Percentiles rank a stretch among this genome's conserved stretches.
Conservation (phyloP, 2,888 invertebrate genomes). For the Cylloceria caligata region DNA sequence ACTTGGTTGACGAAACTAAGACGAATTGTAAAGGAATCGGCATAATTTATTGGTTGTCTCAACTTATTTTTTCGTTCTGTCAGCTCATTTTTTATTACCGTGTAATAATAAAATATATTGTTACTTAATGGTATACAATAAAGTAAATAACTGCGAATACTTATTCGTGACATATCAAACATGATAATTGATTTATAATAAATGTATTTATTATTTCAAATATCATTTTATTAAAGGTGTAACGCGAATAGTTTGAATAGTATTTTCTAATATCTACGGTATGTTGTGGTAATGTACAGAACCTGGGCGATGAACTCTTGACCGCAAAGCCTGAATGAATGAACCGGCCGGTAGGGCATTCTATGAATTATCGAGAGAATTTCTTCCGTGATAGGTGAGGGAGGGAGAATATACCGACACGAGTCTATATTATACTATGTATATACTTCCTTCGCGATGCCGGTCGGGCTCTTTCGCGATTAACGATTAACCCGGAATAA, state of each 20-base stretch:
- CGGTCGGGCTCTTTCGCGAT: slow-evolving; percentile 68
- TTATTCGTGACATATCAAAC: not conserved
- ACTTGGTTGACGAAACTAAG: too few relatives aligned
- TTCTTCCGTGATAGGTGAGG: slow-evolving; percentile 38
- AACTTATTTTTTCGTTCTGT: too few relatives aligned
- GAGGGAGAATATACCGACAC: slow-evolving; percentile 11
- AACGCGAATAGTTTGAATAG: not conserved
- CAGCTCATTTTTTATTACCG: too few relatives aligned
- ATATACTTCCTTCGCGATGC: slow-evolving; percentile 29
- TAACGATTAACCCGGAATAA: slow-evolving; percentile 76
- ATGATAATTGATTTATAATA: not conserved
- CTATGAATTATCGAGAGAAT: slow-evolving; percentile 56
- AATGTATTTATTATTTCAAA: not conserved
- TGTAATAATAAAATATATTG: too few relatives aligned
- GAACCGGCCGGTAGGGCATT: slow-evolving; percentile 43
- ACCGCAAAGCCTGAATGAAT: slow-evolving; percentile 44
- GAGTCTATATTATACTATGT: slow-evolving; percentile 2
- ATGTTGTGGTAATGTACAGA: slow-evolving; percentile 13
- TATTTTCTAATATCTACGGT: slow-evolving; percentile 18
- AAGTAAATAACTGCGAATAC: not conserved
- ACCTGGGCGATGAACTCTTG: slow-evolving; percentile 40
- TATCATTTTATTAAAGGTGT: not conserved
- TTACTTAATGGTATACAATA: too few relatives aligned
- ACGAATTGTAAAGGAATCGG: too few relatives aligned
- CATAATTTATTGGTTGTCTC: too few relatives aligned